These are phyloP conservation scores for Micrastur ruficollis DNA, from an alignment of 2,797 vertebrate species.

Conservation along the genomic window DNA sequence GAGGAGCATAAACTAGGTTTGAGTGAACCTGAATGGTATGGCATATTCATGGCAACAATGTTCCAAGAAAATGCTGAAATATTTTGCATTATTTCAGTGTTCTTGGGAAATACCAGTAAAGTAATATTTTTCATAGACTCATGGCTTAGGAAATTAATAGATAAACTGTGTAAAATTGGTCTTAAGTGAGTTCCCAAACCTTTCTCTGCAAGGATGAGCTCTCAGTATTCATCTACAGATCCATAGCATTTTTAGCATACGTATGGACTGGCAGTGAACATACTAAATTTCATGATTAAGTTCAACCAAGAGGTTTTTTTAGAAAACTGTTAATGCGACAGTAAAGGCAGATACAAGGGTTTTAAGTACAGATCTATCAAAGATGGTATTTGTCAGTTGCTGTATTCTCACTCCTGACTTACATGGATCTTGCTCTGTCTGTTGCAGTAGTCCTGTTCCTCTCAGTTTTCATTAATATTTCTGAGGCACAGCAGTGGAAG, in stretches of 20 bases:
- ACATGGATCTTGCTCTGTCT: background rate
- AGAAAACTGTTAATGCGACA: background rate
- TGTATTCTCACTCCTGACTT: fast-evolving
- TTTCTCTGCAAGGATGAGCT: background rate
- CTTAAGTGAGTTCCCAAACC: background rate
- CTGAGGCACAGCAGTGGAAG: background rate
- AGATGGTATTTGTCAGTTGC: background rate
- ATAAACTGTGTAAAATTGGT: background rate
- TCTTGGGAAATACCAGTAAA: background rate
- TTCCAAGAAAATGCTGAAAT: background rate
- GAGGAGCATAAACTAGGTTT: background rate
- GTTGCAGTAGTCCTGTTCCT: background rate
- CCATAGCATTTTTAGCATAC: fast-evolving
- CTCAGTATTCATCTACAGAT: background rate
- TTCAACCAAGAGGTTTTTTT: background rate
- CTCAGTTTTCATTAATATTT: background rate
- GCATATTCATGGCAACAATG: background rate
- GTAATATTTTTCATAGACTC: background rate
- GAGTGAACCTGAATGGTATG: background rate
- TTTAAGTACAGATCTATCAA: background rate
- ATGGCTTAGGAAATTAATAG: background rate
- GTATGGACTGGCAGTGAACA: background rate
- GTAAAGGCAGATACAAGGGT: background rate
- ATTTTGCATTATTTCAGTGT: background rate
- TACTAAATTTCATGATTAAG: background rate